phyloP scores from a whole-genome alignment of 2,888 invertebrate genomes.

The Orthosia cruda region DNA sequence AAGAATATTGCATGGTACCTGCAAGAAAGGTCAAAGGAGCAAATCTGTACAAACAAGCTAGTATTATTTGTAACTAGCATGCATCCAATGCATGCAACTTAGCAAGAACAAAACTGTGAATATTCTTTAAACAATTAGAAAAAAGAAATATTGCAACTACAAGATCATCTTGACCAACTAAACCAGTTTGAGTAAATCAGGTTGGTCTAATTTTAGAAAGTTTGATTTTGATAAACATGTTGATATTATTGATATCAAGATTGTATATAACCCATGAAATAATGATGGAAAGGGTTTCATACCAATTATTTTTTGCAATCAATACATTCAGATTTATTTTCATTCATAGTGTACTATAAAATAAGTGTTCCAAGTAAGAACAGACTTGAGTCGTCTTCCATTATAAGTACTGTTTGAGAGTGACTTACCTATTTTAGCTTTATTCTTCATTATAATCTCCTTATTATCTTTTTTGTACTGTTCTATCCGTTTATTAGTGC shows the following conservation, averaged over 20 bases:
- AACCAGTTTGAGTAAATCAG: conserved; percentile 8
- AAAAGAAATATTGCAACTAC: not conserved
- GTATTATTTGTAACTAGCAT: too few species aligned
- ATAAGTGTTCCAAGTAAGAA: not conserved
- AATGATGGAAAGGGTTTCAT: conserved; percentile 18
- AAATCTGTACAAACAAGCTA: too few species aligned
- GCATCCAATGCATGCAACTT: too few species aligned
- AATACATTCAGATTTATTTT: conserved; percentile 5
- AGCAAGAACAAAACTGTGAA: not conserved
- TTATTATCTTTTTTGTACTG: conserved; percentile 98
- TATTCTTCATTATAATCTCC: conserved; percentile 96
- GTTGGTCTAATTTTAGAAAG: conserved; percentile 13
- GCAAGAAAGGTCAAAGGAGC: too few species aligned
- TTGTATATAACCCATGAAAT: conserved; percentile 22
- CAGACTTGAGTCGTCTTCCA: not conserved
- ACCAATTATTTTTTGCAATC: not conserved
- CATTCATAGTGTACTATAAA: conserved; percentile 18
- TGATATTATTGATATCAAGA: conserved; percentile 33
- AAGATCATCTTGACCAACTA: conserved; percentile 22
- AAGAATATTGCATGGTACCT: too few species aligned
- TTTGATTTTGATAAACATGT: not conserved
- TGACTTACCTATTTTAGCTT: conserved; percentile 93
- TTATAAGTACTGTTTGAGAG: not conserved
- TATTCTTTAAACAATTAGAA: not conserved
- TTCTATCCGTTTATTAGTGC: conserved; percentile 97